These are phyloP conservation scores for Aulostomus chinensis DNA, from an alignment of 2,797 vertebrate species.

Conservation along the genomic window DNA sequence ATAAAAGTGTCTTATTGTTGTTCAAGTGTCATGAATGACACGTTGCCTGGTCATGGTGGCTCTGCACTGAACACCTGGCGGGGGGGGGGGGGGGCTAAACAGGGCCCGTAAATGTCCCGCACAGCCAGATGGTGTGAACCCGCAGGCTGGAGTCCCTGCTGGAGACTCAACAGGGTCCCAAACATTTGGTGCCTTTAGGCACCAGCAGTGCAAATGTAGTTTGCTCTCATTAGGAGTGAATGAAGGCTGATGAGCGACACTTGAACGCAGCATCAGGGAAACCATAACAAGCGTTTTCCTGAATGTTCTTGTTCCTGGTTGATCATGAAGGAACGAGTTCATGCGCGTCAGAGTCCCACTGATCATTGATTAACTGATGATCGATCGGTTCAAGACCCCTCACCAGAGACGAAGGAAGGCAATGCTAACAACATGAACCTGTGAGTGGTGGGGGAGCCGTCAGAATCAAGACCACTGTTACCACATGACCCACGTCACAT, in stretches of 20 bases:
- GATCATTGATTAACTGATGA: no score
- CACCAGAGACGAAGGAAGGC: no score
- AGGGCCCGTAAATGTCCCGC: slow-evolving; percentile 77
- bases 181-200: slow-evolving; percentile 74
- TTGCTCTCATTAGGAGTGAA: slow-evolving; percentile 62
- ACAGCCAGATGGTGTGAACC: slow-evolving; percentile 78
- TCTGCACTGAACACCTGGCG: slow-evolving; percentile 69
- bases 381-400: no score
- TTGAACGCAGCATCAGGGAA: no score
- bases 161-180: slow-evolving; percentile 64
- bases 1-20: slow-evolving; percentile 31
- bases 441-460: no score
- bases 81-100: slow-evolving; percentile 55
- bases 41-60: slow-evolving; percentile 12
- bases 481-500: no score
- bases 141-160: slow-evolving; percentile 61
- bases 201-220: slow-evolving; percentile 50
- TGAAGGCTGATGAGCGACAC: slow-evolving; percentile 50
- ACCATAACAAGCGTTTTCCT: no score
- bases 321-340: no score
- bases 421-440: no score
- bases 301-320: no score
- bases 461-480: no score
- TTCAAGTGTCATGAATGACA: slow-evolving; percentile 46
- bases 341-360: no score